phyloP scores from a whole-genome alignment of 2,888 invertebrate genomes.

The Chirona hameri region DNA sequence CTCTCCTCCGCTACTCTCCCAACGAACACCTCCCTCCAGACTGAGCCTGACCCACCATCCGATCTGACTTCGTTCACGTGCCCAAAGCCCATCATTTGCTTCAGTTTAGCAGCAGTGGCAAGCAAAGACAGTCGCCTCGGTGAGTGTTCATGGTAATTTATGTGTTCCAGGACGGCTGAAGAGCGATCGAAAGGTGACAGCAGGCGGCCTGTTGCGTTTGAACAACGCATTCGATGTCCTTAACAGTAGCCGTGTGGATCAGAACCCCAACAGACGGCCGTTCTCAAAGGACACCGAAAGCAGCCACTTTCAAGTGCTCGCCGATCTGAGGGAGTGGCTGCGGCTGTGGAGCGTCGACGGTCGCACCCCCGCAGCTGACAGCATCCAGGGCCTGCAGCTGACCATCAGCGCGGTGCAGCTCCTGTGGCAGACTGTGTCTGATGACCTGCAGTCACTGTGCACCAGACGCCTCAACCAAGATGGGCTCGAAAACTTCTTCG shows the following conservation, averaged over 20 bases:
- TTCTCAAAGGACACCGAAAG: background rate
- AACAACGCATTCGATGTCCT: background rate
- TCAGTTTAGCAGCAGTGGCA: background rate
- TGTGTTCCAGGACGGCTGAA: background rate
- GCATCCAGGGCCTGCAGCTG: background rate
- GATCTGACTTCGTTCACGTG: background rate
- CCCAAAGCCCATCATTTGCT: background rate
- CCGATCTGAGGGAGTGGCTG: background rate
- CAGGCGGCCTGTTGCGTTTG: background rate
- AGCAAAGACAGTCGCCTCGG: too few species aligned
- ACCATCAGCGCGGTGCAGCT: background rate
- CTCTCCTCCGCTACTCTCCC: too few species aligned
- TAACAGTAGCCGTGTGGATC: background rate
- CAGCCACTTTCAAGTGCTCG: background rate
- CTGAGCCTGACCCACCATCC: too few species aligned
- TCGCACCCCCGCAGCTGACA: background rate
- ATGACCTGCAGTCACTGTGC: background rate
- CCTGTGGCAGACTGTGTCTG: background rate
- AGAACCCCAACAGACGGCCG: background rate
- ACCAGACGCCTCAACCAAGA: background rate
- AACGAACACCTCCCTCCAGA: too few species aligned
- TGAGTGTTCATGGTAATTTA: background rate
- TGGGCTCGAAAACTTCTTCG: background rate
- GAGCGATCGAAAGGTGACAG: background rate
- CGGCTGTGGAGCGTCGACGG: background rate